Conservation (phyloP, 35 echinoderm and acorn worm genomes). For the Ptychodera flava region DNA sequence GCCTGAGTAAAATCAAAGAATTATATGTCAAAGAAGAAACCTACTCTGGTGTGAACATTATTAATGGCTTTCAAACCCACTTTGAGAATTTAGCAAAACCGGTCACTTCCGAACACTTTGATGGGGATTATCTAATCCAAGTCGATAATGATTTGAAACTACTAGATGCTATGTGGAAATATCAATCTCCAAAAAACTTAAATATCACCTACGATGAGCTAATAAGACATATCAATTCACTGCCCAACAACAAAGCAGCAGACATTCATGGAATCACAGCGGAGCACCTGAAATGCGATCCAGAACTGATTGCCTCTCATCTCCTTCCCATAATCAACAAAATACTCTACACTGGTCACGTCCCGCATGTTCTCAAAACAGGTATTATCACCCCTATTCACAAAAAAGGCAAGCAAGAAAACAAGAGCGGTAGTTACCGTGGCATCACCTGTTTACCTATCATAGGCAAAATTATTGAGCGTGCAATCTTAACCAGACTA, state of each 20-base stretch:
- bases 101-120: not conserved
- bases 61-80: not conserved
- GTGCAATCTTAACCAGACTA: not conserved
- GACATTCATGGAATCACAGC: not conserved
- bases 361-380: not conserved
- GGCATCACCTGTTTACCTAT: not conserved
- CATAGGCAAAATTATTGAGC: not conserved
- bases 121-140: not conserved
- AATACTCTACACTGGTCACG: not conserved
- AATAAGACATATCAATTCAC: not conserved
- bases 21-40: not conserved
- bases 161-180: not conserved
- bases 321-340: not conserved
- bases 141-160: not conserved
- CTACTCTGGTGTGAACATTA: not conserved
- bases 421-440: not conserved
- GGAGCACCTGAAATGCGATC: not conserved
- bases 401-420: not conserved
- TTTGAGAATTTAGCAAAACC: not conserved
- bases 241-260: not conserved
- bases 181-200: not conserved
- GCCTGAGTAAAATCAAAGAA: not conserved
- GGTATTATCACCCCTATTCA: not conserved
- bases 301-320: not conserved
- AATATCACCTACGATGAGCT: not conserved